Base-by-base conservation (phyloP, 2,888 invertebrate genomes). In the Lycocerus yunnanus region DNA sequence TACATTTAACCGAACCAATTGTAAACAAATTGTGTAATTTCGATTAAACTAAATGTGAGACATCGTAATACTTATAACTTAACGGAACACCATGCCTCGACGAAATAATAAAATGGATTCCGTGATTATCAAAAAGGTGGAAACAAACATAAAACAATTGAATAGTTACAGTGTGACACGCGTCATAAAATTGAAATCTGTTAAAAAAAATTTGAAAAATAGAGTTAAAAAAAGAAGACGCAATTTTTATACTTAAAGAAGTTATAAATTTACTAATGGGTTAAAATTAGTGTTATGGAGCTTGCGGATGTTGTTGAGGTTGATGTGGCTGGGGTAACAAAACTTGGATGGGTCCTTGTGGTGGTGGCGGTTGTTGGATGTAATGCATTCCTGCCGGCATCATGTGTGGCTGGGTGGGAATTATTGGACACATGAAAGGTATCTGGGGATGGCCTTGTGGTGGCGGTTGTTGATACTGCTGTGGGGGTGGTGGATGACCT, bases 371-470 rank as follows among this genome's bases (percentile, higher is more conserved):
- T 68, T 88, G 88, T 72, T 87, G 88, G 73, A 89, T 83, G 82
- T 89, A 89, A 82, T 88, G 89, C 88, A 86, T 84, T 63, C 84
- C 82, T 43, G 79, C 78, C 74, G 84, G 86, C 85, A 86, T 85
- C 85, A 89, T 88, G 79, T 88, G 89, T 75, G 88, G 89, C 74
- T 88, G 89, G 27, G 88, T 86, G 75, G 89, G 89, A 78, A 92
- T 85, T 74, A 91, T 85, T 58, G 90, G 90, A 82, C 91, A 91
- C 88, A 92, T 89, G 76, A 91, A 88, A 74, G 90, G 90, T 84
- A 89, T 90, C 77, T 89, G 88, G 24, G 88, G 88, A 43, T 88
- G 89, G 67, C 86, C 86, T 82, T 89, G 89, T 60, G 91, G 91
- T 65, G 90, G 91, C 79, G 90, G 90, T 78, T 90, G 89, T 78